Evolutionary conservation across 2,797 vertebrate species (phyloP).

Genomic region (Novumbra hubbsi): DNA sequence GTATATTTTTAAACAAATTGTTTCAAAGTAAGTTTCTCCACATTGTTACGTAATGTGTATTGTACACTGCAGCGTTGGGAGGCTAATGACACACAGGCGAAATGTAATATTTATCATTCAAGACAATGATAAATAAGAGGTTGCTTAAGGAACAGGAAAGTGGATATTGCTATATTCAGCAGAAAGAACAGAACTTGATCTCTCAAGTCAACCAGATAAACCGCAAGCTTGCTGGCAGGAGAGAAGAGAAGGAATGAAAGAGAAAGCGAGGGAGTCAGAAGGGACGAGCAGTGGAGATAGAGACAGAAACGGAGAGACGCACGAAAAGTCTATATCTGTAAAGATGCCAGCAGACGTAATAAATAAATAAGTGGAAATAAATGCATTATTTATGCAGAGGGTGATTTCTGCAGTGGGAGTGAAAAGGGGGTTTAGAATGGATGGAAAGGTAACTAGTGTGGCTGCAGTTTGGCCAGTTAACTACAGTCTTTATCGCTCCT

Average conservation of each 20-base stretch:
- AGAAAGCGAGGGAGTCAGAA: constrained; percentile 37
- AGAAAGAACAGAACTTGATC: constrained; percentile 40
- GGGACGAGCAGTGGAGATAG: constrained; percentile 29
- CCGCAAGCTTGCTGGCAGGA: constrained; percentile 36
- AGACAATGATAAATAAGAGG: constrained; percentile 5
- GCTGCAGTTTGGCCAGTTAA: constrained; percentile 28
- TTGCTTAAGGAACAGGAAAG: constrained; percentile 11
- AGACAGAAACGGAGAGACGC: constrained; percentile 37
- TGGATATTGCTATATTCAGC: constrained; percentile 50
- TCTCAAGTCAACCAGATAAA: constrained; percentile 57
- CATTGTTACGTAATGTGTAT: neutral
- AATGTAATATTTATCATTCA: constrained; percentile 5
- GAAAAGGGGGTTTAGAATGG: constrained; percentile 52
- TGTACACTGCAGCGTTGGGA: neutral
- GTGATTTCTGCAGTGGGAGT: constrained; percentile 56
- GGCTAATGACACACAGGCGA: neutral
- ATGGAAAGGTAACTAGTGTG: constrained; percentile 21
- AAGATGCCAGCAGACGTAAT: constrained; percentile 65
- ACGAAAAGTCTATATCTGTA: constrained; percentile 59
- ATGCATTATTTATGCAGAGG: constrained; percentile 68
- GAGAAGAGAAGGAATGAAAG: constrained; percentile 11
- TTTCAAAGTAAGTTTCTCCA: neutral
- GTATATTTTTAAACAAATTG: neutral
- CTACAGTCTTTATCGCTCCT: neutral
- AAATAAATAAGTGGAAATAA: constrained; percentile 66